Conservation (phyloP, 2,797 vertebrate species). For the Tauraco hartlaubi region DNA sequence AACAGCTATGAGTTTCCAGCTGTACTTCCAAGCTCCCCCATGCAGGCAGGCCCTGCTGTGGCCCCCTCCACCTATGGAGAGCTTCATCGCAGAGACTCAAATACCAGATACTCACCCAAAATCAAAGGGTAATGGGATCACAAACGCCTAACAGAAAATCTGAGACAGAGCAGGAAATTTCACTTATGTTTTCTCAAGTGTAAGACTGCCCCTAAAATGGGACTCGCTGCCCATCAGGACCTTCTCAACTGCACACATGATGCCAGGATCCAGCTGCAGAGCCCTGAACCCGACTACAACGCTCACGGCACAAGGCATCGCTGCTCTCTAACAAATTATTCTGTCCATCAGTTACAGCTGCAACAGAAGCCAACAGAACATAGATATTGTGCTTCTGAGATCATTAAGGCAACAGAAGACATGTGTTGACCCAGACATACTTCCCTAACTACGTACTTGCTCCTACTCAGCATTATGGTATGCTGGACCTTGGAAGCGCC, state of each 20-base stretch:
- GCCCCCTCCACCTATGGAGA: not conserved
- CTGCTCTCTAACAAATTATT: not conserved
- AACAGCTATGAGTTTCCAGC: not conserved
- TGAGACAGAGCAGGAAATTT: not conserved
- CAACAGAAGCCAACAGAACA: conserved; percentile 31
- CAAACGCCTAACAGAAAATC: not conserved
- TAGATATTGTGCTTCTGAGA: conserved; percentile 59
- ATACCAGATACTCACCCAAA: not conserved
- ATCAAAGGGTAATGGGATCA: not conserved
- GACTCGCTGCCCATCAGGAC: not conserved
- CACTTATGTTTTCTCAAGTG: not conserved
- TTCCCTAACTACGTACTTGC: conserved; percentile 66
- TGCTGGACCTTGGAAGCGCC: conserved; percentile 65
- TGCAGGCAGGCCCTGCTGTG: not conserved
- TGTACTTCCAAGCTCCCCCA: not conserved
- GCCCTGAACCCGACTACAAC: not conserved
- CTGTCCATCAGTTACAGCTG: not conserved
- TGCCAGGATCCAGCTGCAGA: not conserved
- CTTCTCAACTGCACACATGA: accelerated
- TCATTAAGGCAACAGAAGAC: conserved; percentile 64
- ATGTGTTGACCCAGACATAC: conserved; percentile 74
- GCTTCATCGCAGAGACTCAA: not conserved
- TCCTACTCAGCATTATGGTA: conserved; percentile 69
- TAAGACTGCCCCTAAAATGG: accelerated
- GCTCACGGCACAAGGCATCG: accelerated